Evolutionary conservation across 2,113 vertebrate species (phyloP), one percentile per base, ranked within the genome.

Genomic region (Sciurus niger): DNA sequence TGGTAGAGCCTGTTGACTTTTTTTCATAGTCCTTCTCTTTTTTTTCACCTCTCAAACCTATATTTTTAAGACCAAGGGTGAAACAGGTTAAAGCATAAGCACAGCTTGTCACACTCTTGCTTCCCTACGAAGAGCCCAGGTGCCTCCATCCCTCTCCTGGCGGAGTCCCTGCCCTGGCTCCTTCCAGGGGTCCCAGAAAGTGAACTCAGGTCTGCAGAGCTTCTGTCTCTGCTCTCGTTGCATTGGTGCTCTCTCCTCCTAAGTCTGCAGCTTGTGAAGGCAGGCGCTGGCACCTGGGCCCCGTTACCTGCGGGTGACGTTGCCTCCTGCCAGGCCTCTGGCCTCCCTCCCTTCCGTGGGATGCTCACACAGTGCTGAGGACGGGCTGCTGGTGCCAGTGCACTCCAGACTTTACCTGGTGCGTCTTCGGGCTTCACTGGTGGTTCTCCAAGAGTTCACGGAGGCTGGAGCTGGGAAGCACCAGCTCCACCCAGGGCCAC

Each of bases 131-230:
- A 84, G 87, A 76, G 58, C 20, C n/a, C 25, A 16, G 6, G 24
- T 9, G 28, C 3, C 60, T 22, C 30, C 34, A 22, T 34, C 1
- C 24, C 0, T 18, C 30, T 11, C 2, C 0, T 1, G 6, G 20
- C 8, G 20, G 28, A 7, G 32, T 8, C 7, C 30, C 2, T 14
- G 6, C 34, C 83, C 43, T 8, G 63, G 92, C 67, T 14, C 1
- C 3, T 63, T 3, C 60, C 60, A 63, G 24, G 90, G 40, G 28
- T n/a, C 60, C 63, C 34, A 34, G 40, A 43, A 28, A 46, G 48
- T 2, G 51, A 82, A 10, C 17, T 51, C 28, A n/a, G 32, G 55
- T 32, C 43, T 37, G 34, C 28, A 32, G 8, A 22, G 74, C 10
- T 67, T 32, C n/a, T 18, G 14, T 8, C 34, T 37, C 22, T 17